Base-by-base conservation (phyloP, 1,140 invertebrate species). In the Orius laevigatus region DNA sequence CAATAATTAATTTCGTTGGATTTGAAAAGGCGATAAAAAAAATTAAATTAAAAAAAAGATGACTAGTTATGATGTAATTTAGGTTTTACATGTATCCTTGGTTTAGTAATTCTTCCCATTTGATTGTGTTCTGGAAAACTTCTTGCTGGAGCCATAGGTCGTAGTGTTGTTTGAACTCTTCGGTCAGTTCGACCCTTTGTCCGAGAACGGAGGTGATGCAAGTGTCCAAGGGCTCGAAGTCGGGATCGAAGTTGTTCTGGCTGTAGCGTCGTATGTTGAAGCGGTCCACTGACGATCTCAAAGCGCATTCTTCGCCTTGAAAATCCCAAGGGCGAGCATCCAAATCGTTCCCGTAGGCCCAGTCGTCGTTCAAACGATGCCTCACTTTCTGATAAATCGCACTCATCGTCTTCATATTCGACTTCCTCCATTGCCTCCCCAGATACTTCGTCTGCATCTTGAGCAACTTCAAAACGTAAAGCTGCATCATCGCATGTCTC, bases 401-500 rank as follows among this genome's bases (percentile, higher is more conserved):
- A 63, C 91, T 96, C 69, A 99, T 94, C 0, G 92, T 96, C 64
- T 97, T 98, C 94, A 99, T 99, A 63, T 99, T 98, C 1, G 87
- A 86, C 67, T 98, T 98, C 4, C 96, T 74, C 96, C 96, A 99
- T 60, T 98, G 95, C 15, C 96, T 70, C 1, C 96, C 96, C 52
- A 99, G 75, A 70, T 98, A 99, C 63, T 96, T 97, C 0, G 93
- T 97, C 72, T 99, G 96, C 91, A 99, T 97, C 71, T 99, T 99
- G 0, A 99, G 66, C 31, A 98, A 68, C 66, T 99, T 99, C 36
- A 99, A 71, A 5, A 96, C 89, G 65, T 99, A 99, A 46, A 98
- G 70, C 67, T 99, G 96, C 76, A 98, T 90, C 78, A 98, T 86
- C 1, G 92, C 88, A 67, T 98, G 90, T 46, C 87, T 75, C 1